These are phyloP conservation scores for Phengaris alcon DNA, from an alignment of 2,888 invertebrate species.

Conservation along the genomic window DNA sequence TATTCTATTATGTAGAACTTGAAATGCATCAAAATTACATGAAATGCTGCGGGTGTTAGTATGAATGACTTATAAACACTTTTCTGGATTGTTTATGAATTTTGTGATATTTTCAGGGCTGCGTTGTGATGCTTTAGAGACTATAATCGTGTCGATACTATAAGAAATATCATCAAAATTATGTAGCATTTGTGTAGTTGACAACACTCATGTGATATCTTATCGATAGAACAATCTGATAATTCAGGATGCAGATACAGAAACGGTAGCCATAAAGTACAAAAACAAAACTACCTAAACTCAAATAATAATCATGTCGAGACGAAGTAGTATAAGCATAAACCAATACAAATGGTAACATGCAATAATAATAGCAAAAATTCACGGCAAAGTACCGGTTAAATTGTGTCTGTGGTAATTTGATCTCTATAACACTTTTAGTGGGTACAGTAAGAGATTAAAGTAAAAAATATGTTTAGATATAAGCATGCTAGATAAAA, in stretches of 20 bases:
- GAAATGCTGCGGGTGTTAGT: conserved; percentile 12
- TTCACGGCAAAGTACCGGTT: no score
- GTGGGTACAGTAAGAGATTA: not conserved
- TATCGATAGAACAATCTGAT: not conserved
- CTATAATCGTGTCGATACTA: not conserved
- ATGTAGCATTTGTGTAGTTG: not conserved
- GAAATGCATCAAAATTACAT: conserved; percentile 2
- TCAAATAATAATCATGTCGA: no score
- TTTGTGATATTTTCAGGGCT: not conserved
- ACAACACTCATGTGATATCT: not conserved
- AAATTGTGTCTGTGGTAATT: no score
- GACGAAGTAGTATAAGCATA: no score
- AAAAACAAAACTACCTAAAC: no score
- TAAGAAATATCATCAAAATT: not conserved
- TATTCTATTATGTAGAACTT: not conserved
- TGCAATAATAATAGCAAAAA: no score
- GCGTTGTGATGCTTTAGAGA: not conserved
- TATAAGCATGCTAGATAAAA: not conserved
- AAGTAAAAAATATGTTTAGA: not conserved
- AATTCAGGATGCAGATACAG: no score
- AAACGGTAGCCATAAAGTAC: no score
- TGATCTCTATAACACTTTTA: no score
- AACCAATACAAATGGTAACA: no score
- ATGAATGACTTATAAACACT: not conserved
- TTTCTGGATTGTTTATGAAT: not conserved